phyloP scores from a whole-genome alignment of 2,113 vertebrate species.

The Tachysurus vachellii region DNA sequence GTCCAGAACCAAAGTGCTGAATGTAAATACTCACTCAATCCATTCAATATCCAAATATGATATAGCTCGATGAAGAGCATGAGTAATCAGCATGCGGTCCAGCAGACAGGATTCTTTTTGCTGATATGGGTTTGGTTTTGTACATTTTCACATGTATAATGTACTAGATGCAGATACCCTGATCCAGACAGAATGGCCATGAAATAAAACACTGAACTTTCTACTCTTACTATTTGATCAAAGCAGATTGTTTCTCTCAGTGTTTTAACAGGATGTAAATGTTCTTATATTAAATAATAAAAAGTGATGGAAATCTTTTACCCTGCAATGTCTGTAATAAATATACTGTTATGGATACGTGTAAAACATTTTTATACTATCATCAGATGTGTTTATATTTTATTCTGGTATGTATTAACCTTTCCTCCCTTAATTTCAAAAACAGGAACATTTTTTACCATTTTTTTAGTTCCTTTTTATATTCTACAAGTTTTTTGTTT shows the following conservation, averaged over 20 bases:
- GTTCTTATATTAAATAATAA: conserved; percentile 62
- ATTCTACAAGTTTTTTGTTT: neutral
- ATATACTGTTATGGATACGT: conserved; percentile 41
- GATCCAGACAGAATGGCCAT: conserved; percentile 39
- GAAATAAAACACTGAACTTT: conserved; percentile 52
- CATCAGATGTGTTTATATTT: neutral
- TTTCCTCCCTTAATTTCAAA: neutral
- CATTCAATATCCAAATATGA: conserved; percentile 34
- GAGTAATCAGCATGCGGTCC: conserved; percentile 33
- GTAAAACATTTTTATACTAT: conserved; percentile 16
- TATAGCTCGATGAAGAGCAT: conserved; percentile 24
- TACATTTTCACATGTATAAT: conserved; percentile 45
- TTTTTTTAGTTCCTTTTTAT: neutral
- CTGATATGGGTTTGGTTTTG: conserved; percentile 34
- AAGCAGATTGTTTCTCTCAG: conserved; percentile 52
- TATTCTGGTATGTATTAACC: neutral
- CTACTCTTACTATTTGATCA: conserved; percentile 51
- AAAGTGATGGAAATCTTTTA: conserved; percentile 39
- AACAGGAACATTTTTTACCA: neutral
- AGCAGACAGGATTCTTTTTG: conserved; percentile 29
- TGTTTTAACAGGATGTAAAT: conserved; percentile 62
- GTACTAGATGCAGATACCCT: conserved; percentile 43
- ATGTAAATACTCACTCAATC: conserved; percentile 49
- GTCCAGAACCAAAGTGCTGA: conserved; percentile 58
- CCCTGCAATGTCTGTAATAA: conserved; percentile 43